Percentiles rank a stretch among this genome's conserved stretches.
Conservation (phyloP, 2,888 invertebrate species). For the Atethmia centrago region DNA sequence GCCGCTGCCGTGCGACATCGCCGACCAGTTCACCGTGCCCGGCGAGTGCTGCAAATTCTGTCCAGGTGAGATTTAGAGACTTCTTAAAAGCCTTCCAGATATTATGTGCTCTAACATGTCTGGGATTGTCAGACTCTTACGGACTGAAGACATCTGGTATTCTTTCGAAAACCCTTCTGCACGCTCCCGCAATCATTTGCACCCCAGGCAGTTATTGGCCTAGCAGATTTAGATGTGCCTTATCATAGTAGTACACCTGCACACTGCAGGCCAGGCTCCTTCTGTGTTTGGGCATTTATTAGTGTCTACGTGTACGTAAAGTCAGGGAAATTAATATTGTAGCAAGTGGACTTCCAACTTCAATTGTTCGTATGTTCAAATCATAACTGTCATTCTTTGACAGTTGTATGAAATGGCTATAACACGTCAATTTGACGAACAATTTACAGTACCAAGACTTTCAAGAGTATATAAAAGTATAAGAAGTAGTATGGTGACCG, state of each 20-base stretch:
- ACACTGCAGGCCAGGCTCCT: neutral
- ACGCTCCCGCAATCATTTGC: too few species aligned
- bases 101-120: neutral
- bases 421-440: neutral
- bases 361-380: neutral
- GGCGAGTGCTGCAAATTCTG: conserved; percentile 98
- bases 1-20: conserved; percentile 93
- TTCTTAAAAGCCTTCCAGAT: neutral
- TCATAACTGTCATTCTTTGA: neutral
- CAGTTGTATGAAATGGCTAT: neutral
- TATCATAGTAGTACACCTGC: neutral
- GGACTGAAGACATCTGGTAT: neutral
- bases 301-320: neutral
- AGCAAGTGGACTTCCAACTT: too few species aligned
- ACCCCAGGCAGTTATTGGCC: too few species aligned
- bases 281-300: neutral
- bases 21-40: conserved; percentile 94
- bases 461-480: neutral
- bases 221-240: neutral
- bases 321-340: too few species aligned
- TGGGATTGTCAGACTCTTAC: neutral
- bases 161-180: too few species aligned
- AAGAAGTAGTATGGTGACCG: too few species aligned
- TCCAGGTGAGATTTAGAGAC: conserved; percentile 91
- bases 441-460: neutral